Evolutionary conservation across 2,113 vertebrate genomes (phyloP), one percentile per base, ranked within the genome.

Genomic region (Myrmecobius fasciatus): DNA sequence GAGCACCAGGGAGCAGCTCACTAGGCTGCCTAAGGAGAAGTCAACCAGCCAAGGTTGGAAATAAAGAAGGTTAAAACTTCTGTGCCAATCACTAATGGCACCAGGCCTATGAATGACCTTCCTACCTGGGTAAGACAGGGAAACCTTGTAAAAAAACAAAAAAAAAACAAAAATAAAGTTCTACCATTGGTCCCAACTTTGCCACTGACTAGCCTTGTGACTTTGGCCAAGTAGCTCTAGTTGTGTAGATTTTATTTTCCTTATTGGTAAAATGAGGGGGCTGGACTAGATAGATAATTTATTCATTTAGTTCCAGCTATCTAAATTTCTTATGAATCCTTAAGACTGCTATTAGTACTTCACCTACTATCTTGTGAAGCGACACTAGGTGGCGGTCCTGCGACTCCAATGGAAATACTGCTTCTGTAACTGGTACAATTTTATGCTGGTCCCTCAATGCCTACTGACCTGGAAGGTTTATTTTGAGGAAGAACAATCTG

Each of bases 361-460:
- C 1, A 0, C n/a, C 36, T 43, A 28, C 9, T 49, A 26, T 25
- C 31, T 1, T 26, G 14, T 49, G 25, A 60, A 90, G 43, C 31
- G 93, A 95, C 97, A 92, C 96, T 97, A 97, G 97, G 95, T 97
- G 97, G 97, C 96, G 90, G 96, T 97, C 96, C 28, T 20, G 97
- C 95, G 93, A 95, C 95, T 97, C 67, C 91, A 94, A 49, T 54
- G 89, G 47, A 46, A 53, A 93, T 75, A 14, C 1, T 0, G 5
- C 53, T 52, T 28, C 56, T 0, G 9, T 0, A 4, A 0, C 60
- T 94, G 51, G 36, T 94, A 22, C 89, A 25, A 10, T 14, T 24
- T 91, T 53, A 9, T 53, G 48, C 14, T 48, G n/a, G 46, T 3
- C 48, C n/a, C 52, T 92, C 43, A 60, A 56, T 88, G 91, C 48